Percentiles rank a stretch among this genome's conserved stretches.
Conservation (phyloP, 2,113 vertebrate species). For the Notarius lentiginosus region DNA sequence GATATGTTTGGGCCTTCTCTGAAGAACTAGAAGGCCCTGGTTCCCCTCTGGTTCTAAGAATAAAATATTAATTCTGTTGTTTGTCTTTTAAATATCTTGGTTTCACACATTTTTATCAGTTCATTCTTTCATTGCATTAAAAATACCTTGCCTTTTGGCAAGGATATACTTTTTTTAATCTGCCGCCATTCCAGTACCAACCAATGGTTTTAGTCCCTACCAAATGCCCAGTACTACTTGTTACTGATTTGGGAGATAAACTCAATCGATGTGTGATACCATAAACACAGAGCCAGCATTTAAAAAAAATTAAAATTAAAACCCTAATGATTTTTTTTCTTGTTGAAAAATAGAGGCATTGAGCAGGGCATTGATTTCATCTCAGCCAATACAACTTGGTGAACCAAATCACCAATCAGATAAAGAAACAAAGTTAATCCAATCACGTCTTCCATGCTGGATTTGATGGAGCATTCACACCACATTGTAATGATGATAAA, state of each 20-base stretch:
- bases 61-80: background rate
- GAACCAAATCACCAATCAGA: background rate
- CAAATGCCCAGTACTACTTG: background rate
- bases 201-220: background rate
- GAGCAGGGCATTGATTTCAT: background rate
- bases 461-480: background rate
- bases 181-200: background rate
- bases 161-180: background rate
- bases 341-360: background rate
- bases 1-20: too few species aligned
- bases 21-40: too few species aligned
- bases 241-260: background rate
- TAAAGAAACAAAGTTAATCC: background rate
- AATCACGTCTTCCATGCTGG: background rate
- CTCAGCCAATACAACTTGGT: background rate
- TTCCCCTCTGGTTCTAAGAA: background rate
- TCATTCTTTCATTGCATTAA: background rate
- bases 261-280: background rate
- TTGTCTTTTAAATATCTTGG: background rate
- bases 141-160: background rate
- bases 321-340: background rate
- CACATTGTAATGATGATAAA: background rate
- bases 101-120: background rate
- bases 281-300: background rate
- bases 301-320: background rate